Base-by-base conservation (phyloP, 2,888 invertebrate species). In the Amiota mariae region DNA sequence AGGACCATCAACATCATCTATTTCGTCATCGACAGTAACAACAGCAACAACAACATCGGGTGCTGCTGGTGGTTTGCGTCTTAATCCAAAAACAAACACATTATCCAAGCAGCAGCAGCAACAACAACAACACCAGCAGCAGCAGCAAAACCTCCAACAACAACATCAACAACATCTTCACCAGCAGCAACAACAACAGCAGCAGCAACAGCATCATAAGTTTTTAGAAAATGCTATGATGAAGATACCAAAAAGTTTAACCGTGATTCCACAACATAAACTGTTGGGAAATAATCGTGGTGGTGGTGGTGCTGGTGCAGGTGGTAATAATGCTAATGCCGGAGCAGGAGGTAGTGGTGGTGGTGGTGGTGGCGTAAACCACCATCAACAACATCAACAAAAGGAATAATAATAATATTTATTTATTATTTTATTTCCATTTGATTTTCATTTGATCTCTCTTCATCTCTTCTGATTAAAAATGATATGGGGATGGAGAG, bases 161-260 rank as follows among this genome's bases (percentile, higher is more conserved):
- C 78, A 73, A 36, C 70, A 76, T 54, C 75, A 72, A 57, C 67
- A 87, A 61, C 77, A 85, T 66, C 12, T 82, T 24, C 66, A 77
- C 78, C 12, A 78, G 73, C 18, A 79, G 79, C 8, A 81, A 73
- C 77, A 80, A 73, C 85, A 82, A 24, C 83, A 83, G 18, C 78
- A 78, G 54, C 85, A 78, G 72, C 84, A 12, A 74, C 86, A 61
- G 85, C 91, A 54, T 86, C 89, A 81, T 73, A 80, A 87, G 67
- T 77, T 88, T 49, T 81, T 89, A 24, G 89, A 89, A 67, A 87
- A 85, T 63, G 79, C 91, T 87, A 90, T 93, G 72, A 90, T 95
- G 68, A 95, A 94, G 89, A 95, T 95, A 87, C 96, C 96, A 47
- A 95, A 94, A 88, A 94, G 95, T 1, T 88, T 96, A 79, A 95